These are phyloP conservation scores for Formica selysi DNA, from an alignment of 1,140 invertebrate species.

Conservation along the genomic window DNA sequence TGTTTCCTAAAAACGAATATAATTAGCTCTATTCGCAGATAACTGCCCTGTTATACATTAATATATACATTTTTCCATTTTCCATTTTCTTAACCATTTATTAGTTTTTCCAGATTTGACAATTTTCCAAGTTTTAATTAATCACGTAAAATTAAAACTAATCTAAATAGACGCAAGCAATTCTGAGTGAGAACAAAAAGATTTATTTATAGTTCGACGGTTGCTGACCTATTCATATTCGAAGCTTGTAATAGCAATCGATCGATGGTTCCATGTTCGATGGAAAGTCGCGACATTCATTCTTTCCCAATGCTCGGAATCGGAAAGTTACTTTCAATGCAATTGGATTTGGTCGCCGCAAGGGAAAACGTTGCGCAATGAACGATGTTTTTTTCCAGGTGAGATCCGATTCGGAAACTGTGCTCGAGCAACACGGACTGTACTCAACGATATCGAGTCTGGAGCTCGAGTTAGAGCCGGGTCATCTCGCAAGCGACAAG, in stretches of 20 bases:
- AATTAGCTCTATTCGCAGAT: neutral
- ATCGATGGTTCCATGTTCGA: neutral
- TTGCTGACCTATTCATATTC: conserved; percentile 11
- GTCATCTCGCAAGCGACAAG: conserved; percentile 82
- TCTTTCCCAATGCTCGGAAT: conserved; percentile 42
- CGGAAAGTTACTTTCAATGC: conserved; percentile 52
- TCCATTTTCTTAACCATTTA: neutral
- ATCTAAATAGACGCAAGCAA: neutral
- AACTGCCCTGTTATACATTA: too few relatives aligned
- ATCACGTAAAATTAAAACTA: neutral
- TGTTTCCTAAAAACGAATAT: neutral
- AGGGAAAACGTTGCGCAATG: conserved; percentile 10
- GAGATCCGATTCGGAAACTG: conserved; percentile 78
- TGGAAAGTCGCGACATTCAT: conserved; percentile 26
- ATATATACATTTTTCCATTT: neutral
- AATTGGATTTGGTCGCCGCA: conserved; percentile 29
- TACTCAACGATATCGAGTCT: conserved; percentile 82
- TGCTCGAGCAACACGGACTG: conserved; percentile 78
- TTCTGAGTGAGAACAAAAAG: conserved; percentile 5
- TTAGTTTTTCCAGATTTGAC: neutral
- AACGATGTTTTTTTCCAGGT: conserved; percentile 75
- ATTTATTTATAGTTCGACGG: conserved; percentile 21
- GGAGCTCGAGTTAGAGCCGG: conserved; percentile 82
- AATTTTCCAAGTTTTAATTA: neutral
- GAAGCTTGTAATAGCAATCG: neutral